A percentile compares a stretch with the other conserved stretches of the same genome.
Evolutionary conservation across 1,140 invertebrate genomes (phyloP).

Genomic region (Drosophila ambigua): DNA sequence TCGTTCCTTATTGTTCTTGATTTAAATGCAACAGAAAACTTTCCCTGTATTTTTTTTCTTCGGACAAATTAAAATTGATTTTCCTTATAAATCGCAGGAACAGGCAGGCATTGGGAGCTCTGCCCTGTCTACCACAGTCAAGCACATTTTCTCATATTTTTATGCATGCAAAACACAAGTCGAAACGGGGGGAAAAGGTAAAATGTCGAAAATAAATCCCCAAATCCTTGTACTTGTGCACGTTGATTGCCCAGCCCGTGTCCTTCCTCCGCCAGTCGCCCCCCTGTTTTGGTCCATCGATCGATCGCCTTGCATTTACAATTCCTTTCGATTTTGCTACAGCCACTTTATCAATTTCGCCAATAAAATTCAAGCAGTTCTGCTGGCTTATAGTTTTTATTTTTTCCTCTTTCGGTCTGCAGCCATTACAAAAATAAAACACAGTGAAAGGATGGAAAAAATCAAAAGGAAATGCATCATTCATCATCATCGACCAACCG

Average conservation of each 20-base stretch:
- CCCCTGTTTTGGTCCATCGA: slow-evolving; percentile 23
- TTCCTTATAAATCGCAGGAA: background rate
- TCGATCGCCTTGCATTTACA: slow-evolving; percentile 37
- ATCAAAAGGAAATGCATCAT: slow-evolving; percentile 41
- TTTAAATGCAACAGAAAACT: background rate
- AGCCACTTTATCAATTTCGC: slow-evolving; percentile 62
- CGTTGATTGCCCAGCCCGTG: slow-evolving; percentile 29
- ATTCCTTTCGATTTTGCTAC: slow-evolving; percentile 46
- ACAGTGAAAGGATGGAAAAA: slow-evolving; percentile 1
- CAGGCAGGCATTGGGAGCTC: too few relatives aligned
- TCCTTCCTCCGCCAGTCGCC: background rate
- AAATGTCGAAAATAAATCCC: slow-evolving; percentile 35
- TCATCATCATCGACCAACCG: slow-evolving; percentile 27
- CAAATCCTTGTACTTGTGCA: slow-evolving; percentile 38
- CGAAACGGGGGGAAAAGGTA: slow-evolving; percentile 1
- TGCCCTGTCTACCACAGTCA: too few relatives aligned
- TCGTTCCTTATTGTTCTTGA: too few relatives aligned
- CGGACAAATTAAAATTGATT: slow-evolving; percentile 8
- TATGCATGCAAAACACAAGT: slow-evolving; percentile 35
- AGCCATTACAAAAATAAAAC: slow-evolving; percentile 14
- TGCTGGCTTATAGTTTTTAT: slow-evolving; percentile 37
- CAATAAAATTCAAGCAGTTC: slow-evolving; percentile 55
- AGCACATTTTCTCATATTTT: slow-evolving; percentile 21
- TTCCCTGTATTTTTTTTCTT: background rate
- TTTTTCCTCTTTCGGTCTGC: slow-evolving; percentile 16